Evolutionary conservation across 2,888 invertebrate genomes (phyloP), one percentile per base, ranked within the genome.

Genomic region (Suillia variegata): DNA sequence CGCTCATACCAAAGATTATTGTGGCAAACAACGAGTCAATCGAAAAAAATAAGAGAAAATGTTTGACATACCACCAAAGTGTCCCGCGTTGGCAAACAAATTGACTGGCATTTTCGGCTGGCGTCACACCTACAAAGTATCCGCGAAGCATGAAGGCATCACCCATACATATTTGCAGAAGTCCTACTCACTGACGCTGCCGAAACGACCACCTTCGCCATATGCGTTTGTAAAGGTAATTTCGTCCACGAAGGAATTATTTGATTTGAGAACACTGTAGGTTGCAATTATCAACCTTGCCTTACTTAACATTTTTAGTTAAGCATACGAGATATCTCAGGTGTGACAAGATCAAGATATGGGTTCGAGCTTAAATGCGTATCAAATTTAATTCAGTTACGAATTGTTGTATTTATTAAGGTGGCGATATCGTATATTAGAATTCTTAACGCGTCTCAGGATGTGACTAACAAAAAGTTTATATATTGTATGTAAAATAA

Each of bases 61-160:
- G 87, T 87, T 87, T 77, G 87, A 87, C 68, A 83, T 85, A 52
- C 84, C 87, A 68, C 87, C 88, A 62, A 87, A 89, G 67, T 91
- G 91, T 80, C 88, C 89, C 71, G 90, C 90, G 74, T 87, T 91
- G 71, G 89, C 91, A 6, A 90, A 90, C 76, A 91, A 91, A 83
- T 78, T 92, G 65, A 89, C 88, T 70, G 87, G 90, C 65, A 83
- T 91, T 64, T 91, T 92, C 76, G 90, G 90, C 58, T 91, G 91
- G 91, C 84, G 91, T 68, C 91, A 91, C 79, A 91, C 90, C 8
- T 91, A 91, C 76, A 89, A 90, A 63, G 91, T 92, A 65, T 89
- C 91, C 75, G 90, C 90, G 78, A 83, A 90, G 67, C 91, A 92
- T 74, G 86, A 88, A 71, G 85, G 85, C 67, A 84, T 87, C 63